A percentile compares a stretch with the other conserved stretches of the same genome.
Conservation (phyloP, 2,797 vertebrate species). For the Darevskia mixta region DNA sequence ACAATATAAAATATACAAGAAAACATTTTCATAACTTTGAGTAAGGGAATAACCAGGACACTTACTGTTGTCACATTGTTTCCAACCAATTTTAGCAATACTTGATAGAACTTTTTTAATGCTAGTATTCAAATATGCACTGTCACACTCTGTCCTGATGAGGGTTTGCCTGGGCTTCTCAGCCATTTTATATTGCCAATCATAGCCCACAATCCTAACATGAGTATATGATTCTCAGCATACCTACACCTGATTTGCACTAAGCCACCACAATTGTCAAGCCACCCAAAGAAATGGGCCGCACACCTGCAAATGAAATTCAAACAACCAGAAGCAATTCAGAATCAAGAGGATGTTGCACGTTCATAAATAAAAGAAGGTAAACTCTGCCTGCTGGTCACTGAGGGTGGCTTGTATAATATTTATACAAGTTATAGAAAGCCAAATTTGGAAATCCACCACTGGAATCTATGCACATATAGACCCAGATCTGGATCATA, state of each 20-base stretch:
- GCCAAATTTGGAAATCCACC: neutral
- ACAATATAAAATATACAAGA: neutral
- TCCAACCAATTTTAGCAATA: neutral
- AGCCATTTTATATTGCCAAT: neutral
- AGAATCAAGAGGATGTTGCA: slow-evolving; percentile 18
- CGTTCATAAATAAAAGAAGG: neutral
- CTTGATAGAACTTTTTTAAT: neutral
- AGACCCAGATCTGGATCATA: neutral
- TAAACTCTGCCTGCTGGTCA: neutral
- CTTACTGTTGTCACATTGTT: neutral
- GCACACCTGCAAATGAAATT: fast-evolving
- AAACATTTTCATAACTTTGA: neutral
- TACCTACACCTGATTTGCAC: neutral
- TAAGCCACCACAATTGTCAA: neutral
- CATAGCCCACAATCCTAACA: neutral
- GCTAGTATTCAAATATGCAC: neutral
- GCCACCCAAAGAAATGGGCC: neutral
- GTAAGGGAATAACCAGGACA: neutral
- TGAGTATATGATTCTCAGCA: neutral
- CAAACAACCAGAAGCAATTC: neutral
- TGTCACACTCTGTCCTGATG: neutral
- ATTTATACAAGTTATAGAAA: slow-evolving; percentile 20
- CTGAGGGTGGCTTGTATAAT: neutral
- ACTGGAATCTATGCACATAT: neutral
- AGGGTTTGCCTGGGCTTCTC: neutral